These are phyloP conservation scores for Octomys mimax DNA, from an alignment of 2,797 vertebrate genomes.

Conservation along the genomic window DNA sequence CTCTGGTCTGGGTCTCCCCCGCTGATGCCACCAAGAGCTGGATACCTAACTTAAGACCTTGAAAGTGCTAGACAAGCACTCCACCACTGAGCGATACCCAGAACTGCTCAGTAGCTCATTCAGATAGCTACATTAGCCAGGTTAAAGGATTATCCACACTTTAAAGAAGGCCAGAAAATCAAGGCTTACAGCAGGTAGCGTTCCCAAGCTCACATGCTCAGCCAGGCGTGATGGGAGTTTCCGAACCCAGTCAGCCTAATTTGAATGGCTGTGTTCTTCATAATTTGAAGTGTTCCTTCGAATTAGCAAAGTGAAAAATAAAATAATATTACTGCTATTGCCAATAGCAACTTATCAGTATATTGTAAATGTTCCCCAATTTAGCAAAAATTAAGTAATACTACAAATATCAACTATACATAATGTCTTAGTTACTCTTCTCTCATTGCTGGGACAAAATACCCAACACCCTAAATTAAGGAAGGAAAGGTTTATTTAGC, in stretches of 20 bases:
- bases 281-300: background rate
- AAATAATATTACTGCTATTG: background rate
- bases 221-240: background rate
- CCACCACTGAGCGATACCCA: background rate
- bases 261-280: background rate
- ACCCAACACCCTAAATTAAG: no score
- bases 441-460: no score
- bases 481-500: no score
- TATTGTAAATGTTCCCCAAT: background rate
- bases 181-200: background rate
- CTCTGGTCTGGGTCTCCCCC: background rate
- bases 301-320: background rate
- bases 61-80: background rate
- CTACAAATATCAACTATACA: background rate
- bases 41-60: background rate
- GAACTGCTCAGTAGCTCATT: background rate
- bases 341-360: background rate
- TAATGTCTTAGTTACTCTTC: no score
- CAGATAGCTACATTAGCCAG: background rate
- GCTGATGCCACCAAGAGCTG: background rate
- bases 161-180: background rate
- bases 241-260: background rate
- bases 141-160: background rate
- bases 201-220: background rate
- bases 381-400: conserved; percentile 23